These are phyloP conservation scores for Eupithecia vulgata DNA, from an alignment of 2,888 invertebrate species.

Conservation along the genomic window DNA sequence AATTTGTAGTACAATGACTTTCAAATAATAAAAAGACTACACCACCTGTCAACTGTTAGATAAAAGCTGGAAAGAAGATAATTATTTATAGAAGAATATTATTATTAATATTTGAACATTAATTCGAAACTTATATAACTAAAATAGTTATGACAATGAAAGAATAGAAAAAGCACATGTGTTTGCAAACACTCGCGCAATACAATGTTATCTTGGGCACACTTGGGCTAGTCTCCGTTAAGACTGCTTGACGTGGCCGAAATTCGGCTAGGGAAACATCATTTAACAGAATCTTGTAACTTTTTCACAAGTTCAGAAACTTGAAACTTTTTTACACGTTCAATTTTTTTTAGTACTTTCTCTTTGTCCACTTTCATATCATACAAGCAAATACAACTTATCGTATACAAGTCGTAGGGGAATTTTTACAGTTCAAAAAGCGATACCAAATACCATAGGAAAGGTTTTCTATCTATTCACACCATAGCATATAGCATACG, in stretches of 20 bases:
- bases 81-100: background rate
- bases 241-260: background rate
- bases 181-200: background rate
- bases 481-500: constrained; percentile 53
- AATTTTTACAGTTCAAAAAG: constrained; percentile 24
- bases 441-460: constrained; percentile 26
- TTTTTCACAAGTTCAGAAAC: background rate
- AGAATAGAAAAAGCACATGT: background rate
- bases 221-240: background rate
- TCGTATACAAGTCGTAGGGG: constrained; percentile 11
- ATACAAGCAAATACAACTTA: constrained; percentile 32
- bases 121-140: too few relatives aligned
- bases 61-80: constrained; percentile 14
- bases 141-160: background rate
- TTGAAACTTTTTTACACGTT: background rate
- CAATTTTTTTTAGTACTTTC: background rate
- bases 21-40: background rate
- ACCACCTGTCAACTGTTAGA: constrained; percentile 1
- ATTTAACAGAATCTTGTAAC: background rate
- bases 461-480: constrained; percentile 46
- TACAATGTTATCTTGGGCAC: background rate
- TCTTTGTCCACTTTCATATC: constrained; percentile 36
- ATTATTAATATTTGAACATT: background rate
- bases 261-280: background rate
- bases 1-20: background rate